phyloP scores from a whole-genome alignment of 2,113 vertebrate genomes.

The Catharus bicknelli region DNA sequence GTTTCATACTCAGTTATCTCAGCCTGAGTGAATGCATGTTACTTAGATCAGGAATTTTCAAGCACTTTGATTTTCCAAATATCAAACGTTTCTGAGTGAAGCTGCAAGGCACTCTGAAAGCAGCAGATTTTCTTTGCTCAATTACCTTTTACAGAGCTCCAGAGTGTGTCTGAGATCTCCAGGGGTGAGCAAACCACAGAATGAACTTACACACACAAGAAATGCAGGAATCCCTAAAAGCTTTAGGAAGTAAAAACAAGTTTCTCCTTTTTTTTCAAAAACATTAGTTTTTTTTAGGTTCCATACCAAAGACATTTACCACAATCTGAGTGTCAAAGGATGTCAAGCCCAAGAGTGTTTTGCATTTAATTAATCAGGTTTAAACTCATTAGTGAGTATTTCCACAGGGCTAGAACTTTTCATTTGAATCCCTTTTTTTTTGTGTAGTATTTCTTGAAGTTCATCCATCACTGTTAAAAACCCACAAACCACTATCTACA shows the following conservation, averaged over 20 bases:
- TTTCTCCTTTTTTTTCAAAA: background rate
- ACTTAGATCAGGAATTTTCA: background rate
- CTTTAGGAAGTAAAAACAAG: background rate
- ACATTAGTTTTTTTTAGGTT: background rate
- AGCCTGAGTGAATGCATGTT: background rate
- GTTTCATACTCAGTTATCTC: background rate
- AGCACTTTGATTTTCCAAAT: background rate
- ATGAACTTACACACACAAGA: background rate
- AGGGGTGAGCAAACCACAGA: background rate
- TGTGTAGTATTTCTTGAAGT: background rate
- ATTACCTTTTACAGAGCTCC: constrained; percentile 1
- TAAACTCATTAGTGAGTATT: background rate
- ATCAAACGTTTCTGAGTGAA: background rate
- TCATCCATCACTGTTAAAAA: background rate
- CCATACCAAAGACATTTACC: background rate
- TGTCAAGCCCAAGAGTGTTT: background rate
- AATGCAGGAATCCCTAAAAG: background rate
- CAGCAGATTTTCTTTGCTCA: background rate
- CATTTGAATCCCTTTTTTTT: background rate
- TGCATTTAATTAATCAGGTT: background rate
- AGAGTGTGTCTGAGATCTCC: background rate
- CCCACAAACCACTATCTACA: background rate
- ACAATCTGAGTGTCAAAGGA: background rate
- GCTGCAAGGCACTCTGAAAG: background rate
- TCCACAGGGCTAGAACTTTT: background rate